A percentile compares a stretch with the other conserved stretches of the same genome.
These are phyloP conservation scores for Sebastes minor DNA, from an alignment of 2,797 vertebrate genomes.

Conservation along the genomic window DNA sequence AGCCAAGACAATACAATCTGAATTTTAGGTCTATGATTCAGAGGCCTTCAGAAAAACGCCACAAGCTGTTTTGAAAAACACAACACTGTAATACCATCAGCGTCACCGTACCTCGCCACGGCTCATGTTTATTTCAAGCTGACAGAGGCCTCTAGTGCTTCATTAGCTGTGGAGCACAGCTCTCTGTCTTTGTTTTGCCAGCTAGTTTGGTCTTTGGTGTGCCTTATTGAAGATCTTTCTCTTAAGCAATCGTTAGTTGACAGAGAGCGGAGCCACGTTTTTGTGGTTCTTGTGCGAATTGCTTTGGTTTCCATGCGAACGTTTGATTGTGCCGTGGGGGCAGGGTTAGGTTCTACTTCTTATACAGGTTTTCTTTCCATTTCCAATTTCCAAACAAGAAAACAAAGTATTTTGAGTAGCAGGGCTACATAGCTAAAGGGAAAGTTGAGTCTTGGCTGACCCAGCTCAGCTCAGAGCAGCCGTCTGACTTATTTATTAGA, in stretches of 20 bases:
- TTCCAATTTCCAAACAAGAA: background rate
- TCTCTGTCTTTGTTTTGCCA: constrained; percentile 46
- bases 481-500: constrained; percentile 23
- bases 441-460: constrained; percentile 14
- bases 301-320: background rate
- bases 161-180: constrained; percentile 38
- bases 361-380: background rate
- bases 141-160: constrained; percentile 42
- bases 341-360: background rate
- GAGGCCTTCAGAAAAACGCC: background rate
- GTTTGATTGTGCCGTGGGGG: background rate
- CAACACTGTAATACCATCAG: background rate
- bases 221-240: constrained; percentile 18
- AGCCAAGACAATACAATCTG: background rate
- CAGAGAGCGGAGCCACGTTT: background rate
- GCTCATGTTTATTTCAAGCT: constrained; percentile 56
- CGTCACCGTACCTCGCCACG: background rate
- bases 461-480: background rate
- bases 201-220: background rate
- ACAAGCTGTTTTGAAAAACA: constrained; percentile 22
- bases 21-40: background rate
- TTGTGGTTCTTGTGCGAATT: background rate
- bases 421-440: background rate
- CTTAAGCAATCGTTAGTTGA: background rate
- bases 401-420: background rate